Evolutionary conservation across 2,113 vertebrate species (phyloP).

Genomic region (Saguinus midas): DNA sequence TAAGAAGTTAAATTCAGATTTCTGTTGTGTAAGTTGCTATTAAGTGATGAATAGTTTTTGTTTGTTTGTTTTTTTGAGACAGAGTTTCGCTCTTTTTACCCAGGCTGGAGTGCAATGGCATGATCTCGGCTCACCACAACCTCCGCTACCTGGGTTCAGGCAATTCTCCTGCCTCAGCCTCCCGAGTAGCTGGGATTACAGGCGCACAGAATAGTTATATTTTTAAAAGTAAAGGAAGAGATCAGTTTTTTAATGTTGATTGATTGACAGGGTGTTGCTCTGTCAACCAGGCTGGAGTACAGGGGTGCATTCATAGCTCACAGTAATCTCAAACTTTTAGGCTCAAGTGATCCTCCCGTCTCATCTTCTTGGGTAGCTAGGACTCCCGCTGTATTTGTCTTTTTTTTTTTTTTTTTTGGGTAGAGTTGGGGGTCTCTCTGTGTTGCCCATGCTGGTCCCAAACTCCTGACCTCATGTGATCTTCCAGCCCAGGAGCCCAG

Average conservation of each 20-base stretch:
- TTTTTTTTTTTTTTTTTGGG: background rate
- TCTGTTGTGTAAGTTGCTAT: background rate
- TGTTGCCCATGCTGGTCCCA: background rate
- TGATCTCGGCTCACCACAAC: no score
- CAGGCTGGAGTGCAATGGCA: no score
- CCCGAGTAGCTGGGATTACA: no score
- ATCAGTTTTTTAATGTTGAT: background rate
- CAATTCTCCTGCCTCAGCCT: no score
- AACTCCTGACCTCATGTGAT: background rate
- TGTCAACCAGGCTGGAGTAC: background rate
- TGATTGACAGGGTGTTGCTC: fast-evolving
- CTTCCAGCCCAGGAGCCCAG: no score
- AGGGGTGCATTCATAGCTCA: background rate
- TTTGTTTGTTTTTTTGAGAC: no score
- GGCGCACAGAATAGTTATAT: background rate
- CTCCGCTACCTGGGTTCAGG: no score
- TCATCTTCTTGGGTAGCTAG: background rate
- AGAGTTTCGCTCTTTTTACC: no score
- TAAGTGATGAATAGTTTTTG: background rate
- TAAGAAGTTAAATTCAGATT: conserved; percentile 32
- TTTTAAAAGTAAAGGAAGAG: conserved; percentile 18
- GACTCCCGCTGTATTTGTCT: background rate
- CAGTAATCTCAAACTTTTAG: background rate
- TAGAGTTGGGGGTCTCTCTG: background rate
- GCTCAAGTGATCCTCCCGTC: background rate